Conservation (phyloP, 2,113 vertebrate species). For the Melanerpes aurifrons region DNA sequence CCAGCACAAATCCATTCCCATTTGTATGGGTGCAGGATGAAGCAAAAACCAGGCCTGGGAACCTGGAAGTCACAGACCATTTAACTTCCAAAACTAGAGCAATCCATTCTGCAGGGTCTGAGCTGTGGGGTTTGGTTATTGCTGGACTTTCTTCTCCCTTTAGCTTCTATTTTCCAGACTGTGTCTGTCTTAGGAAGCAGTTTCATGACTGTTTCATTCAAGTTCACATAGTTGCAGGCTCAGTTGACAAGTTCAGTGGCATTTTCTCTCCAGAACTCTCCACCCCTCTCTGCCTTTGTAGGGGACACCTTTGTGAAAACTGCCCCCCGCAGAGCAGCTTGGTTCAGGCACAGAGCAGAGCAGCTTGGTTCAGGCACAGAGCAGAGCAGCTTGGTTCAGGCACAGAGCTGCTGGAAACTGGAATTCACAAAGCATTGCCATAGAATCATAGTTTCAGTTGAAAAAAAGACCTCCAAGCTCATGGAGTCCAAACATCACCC, state of each 20-base stretch:
- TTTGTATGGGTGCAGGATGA: rapidly evolving
- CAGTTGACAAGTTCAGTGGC: not conserved
- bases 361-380: no score
- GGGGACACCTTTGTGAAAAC: not conserved
- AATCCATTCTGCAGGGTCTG: not conserved
- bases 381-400: no score
- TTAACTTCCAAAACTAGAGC: not conserved
- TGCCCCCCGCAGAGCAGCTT: not conserved
- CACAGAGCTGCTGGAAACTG: not conserved
- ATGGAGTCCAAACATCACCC: no score
- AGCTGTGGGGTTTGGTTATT: not conserved
- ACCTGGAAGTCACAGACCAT: not conserved
- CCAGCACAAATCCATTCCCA: not conserved
- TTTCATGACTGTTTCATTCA: not conserved
- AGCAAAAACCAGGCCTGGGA: not conserved
- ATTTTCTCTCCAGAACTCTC: not conserved
- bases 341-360: no score
- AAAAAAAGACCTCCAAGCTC: no score
- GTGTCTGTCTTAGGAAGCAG: not conserved
- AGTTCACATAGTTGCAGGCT: no score
- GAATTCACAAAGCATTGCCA: not conserved
- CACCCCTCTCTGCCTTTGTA: not conserved
- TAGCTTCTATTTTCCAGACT: not conserved
- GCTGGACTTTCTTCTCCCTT: not conserved
- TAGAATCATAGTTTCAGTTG: no score